phyloP scores from a whole-genome alignment of 2,888 invertebrate genomes.

The Melieria omissa region DNA sequence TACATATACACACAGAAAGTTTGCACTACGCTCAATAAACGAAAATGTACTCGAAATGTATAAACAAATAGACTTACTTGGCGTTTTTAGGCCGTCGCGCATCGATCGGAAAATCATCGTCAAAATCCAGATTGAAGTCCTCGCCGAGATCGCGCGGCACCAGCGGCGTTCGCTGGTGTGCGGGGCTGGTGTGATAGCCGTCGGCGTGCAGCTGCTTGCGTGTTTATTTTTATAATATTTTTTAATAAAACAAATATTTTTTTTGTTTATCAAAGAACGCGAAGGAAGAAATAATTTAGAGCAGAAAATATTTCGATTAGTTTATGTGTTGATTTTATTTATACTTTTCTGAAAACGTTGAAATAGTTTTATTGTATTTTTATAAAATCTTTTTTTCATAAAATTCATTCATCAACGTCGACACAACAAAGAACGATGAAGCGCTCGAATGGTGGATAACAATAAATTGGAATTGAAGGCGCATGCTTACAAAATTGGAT shows the following conservation, averaged over 20 bases:
- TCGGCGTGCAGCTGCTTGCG: slow-evolving; percentile 81
- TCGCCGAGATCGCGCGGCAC: slow-evolving; percentile 79
- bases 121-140: slow-evolving; percentile 73
- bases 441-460: background rate
- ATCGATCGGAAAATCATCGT: slow-evolving; percentile 66
- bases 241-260: slow-evolving; percentile 22
- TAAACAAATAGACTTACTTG: slow-evolving; percentile 76
- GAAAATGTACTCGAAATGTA: background rate
- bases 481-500: no score
- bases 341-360: background rate
- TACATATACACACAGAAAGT: background rate
- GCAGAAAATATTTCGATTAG: slow-evolving; percentile 21
- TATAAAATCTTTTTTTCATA: slow-evolving; percentile 8
- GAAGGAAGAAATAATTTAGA: background rate
- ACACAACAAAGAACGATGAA: background rate
- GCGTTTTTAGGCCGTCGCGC: slow-evolving; percentile 84
- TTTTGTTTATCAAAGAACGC: slow-evolving; percentile 11
- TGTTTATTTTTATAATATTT: slow-evolving; percentile 27
- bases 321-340: slow-evolving; percentile 10
- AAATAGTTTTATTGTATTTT: background rate
- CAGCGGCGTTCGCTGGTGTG: slow-evolving; percentile 78
- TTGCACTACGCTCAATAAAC: background rate
- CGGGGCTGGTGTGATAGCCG: slow-evolving; percentile 89
- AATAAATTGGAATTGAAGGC: no score
- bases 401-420: background rate